Percentiles rank a stretch among this genome's conserved stretches.
phyloP scores from a whole-genome alignment of 2,797 vertebrate species.

The Hoplostethus mediterraneus region DNA sequence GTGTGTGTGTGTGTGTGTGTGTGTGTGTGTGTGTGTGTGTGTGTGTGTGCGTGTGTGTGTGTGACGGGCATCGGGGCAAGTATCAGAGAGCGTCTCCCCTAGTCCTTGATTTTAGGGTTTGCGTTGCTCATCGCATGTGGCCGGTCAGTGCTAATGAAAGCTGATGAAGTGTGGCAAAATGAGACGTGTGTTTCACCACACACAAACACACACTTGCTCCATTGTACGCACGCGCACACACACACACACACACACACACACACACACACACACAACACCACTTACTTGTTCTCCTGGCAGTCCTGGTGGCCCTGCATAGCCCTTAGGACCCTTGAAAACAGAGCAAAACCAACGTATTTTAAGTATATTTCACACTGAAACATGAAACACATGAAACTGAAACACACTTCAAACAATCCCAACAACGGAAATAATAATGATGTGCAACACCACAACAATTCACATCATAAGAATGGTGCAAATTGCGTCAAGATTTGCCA shows the following conservation, averaged over 20 bases:
- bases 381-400: background rate
- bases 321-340: conserved; percentile 76
- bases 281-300: conserved; percentile 86
- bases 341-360: conserved; percentile 28
- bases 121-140: background rate
- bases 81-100: conserved; percentile 13
- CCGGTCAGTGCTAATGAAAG: background rate
- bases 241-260: background rate
- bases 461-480: no score
- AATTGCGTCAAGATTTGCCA: no score
- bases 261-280: background rate
- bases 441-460: no score
- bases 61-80: background rate
- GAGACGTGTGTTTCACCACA: background rate
- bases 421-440: background rate
- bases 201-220: background rate
- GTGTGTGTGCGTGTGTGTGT: background rate
- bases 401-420: background rate
- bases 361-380: background rate
- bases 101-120: conserved; percentile 40
- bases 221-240: background rate
- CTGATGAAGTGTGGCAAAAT: background rate
- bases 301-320: conserved; percentile 84
- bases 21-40: conserved; percentile 26
- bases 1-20: background rate